phyloP scores from a whole-genome alignment of 1,140 invertebrate genomes.

The Dendrolimus punctatus region DNA sequence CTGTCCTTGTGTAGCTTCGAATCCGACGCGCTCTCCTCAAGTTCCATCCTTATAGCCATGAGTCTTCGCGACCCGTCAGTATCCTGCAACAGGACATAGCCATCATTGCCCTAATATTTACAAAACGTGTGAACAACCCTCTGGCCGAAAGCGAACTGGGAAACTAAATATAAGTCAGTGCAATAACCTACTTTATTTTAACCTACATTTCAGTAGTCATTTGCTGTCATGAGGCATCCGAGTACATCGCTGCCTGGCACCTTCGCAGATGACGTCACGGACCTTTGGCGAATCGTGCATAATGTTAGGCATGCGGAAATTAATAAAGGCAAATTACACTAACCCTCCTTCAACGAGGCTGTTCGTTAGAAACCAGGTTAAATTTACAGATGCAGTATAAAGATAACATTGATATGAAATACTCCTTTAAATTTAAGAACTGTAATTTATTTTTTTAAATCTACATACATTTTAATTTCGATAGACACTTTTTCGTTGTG shows the following conservation, averaged over 20 bases:
- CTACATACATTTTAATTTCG: slow-evolving; percentile 4
- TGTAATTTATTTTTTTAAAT: slow-evolving; percentile 34
- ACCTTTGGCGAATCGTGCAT: slow-evolving; percentile 37
- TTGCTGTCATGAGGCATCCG: slow-evolving; percentile 52
- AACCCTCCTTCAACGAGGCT: slow-evolving; percentile 38
- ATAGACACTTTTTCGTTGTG: slow-evolving; percentile 1
- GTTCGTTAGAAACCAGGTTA: slow-evolving; percentile 43
- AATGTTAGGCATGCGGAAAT: slow-evolving; percentile 49
- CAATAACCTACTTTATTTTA: slow-evolving; percentile 72
- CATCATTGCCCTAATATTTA: slow-evolving; percentile 11
- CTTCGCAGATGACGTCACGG: slow-evolving; percentile 58
- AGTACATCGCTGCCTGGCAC: slow-evolving; percentile 63
- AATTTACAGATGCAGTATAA: slow-evolving; percentile 22
- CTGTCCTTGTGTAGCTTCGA: slow-evolving; percentile 60
- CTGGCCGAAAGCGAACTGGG: slow-evolving; percentile 41
- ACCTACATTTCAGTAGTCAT: slow-evolving; percentile 59
- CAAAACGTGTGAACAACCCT: slow-evolving; percentile 27
- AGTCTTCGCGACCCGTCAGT: slow-evolving; percentile 23
- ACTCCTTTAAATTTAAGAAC: slow-evolving; percentile 11
- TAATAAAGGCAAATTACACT: slow-evolving; percentile 54
- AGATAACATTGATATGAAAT: slow-evolving; percentile 6
- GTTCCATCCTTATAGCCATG: slow-evolving; percentile 65
- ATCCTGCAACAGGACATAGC: slow-evolving; percentile 31
- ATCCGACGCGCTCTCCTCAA: slow-evolving; percentile 60
- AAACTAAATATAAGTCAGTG: slow-evolving; percentile 55